Evolutionary conservation across 1,140 invertebrate genomes (phyloP).

Genomic region (Polypedilum vanderplanki): DNA sequence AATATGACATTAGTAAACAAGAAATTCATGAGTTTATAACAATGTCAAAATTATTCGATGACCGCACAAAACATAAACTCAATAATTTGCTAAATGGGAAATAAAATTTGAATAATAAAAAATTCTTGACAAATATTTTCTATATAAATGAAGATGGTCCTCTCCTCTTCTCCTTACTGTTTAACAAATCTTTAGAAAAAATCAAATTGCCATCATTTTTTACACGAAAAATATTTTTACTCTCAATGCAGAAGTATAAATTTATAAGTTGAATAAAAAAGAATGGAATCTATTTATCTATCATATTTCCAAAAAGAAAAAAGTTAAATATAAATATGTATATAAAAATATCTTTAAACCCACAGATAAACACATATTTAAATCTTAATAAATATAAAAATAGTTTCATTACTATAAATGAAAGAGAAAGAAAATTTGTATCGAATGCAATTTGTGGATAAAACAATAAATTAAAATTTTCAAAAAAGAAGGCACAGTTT

Average conservation of each 20-base stretch:
- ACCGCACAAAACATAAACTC: conserved; percentile 12
- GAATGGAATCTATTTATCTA: too few species aligned
- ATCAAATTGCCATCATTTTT: neutral
- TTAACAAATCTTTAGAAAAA: too few species aligned
- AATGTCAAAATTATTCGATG: neutral
- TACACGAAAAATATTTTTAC: conserved; percentile 13
- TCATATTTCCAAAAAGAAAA: neutral
- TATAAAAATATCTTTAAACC: neutral
- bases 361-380: neutral
- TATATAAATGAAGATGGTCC: too few species aligned
- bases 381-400: too few species aligned
- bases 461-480: neutral
- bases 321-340: neutral
- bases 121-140: neutral
- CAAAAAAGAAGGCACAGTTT: neutral
- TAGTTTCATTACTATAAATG: neutral
- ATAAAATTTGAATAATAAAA: neutral
- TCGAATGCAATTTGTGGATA: conserved; percentile 7
- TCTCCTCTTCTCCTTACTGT: too few species aligned
- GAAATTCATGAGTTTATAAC: neutral
- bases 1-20: neutral
- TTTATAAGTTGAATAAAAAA: too few species aligned
- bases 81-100: neutral
- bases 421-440: neutral
- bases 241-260: too few species aligned